These are phyloP conservation scores for Sparidentex hasta DNA, from an alignment of 2,797 vertebrate genomes.

Conservation along the genomic window DNA sequence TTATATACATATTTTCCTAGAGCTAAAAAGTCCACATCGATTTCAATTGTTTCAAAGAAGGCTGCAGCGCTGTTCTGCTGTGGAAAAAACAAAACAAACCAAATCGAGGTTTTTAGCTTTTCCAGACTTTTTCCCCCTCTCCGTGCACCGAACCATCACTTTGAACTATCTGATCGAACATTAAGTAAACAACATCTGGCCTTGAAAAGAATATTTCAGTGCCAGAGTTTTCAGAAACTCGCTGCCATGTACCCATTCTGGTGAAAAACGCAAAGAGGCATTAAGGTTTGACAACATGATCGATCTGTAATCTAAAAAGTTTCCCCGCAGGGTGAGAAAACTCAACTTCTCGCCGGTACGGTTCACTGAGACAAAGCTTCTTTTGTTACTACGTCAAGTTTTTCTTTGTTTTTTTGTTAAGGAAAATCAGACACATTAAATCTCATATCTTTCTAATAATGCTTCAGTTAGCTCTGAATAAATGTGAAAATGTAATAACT, in stretches of 20 bases:
- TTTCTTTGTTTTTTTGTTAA: no score
- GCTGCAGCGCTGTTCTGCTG: no score
- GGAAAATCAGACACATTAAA: neutral
- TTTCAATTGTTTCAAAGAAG: no score
- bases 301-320: neutral
- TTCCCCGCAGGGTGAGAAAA: neutral
- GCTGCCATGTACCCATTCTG: neutral
- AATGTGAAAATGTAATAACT: slow-evolving; percentile 19
- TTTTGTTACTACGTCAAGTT: neutral
- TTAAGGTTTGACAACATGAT: neutral
- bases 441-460: neutral
- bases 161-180: neutral
- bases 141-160: neutral
- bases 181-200: neutral
- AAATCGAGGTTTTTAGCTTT: no score
- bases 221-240: neutral
- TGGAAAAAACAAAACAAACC: no score
- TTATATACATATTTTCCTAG: no score
- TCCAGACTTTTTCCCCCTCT: neutral
- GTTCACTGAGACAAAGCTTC: neutral
- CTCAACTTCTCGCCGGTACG: neutral
- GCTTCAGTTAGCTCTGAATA: neutral
- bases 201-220: neutral
- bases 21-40: no score
- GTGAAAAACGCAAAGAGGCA: neutral